Conservation (phyloP, 2,113 vertebrate genomes). For the Equus quagga region DNA sequence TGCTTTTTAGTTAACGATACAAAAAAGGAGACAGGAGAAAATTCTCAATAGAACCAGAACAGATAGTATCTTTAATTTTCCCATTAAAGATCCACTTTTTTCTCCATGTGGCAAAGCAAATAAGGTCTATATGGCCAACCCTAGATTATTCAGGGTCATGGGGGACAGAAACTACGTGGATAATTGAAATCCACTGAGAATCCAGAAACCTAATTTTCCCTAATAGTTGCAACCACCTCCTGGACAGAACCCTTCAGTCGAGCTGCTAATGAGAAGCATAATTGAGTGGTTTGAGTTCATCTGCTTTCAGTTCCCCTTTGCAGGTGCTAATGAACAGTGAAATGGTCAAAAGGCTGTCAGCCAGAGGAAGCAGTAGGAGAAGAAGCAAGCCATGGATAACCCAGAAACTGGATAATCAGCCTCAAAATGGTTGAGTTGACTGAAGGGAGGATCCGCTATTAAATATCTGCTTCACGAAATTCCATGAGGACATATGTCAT, state of each 20-base stretch:
- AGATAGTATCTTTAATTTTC: conserved; percentile 49
- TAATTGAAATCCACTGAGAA: conserved; percentile 68
- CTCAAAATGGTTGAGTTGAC: conserved; percentile 51
- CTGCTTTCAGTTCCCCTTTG: conserved; percentile 65
- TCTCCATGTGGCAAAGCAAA: conserved; percentile 34
- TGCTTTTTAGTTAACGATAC: conserved; percentile 39
- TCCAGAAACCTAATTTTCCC: conserved; percentile 63
- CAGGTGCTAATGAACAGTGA: conserved; percentile 68
- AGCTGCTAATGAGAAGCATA: conserved; percentile 55
- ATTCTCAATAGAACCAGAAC: conserved; percentile 1
- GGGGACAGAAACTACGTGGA: conserved; percentile 4
- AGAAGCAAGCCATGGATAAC: conserved; percentile 24
- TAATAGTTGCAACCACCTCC: conserved; percentile 34
- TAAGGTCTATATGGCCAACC: conserved; percentile 1
- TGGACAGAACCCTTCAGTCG: conserved; percentile 47
- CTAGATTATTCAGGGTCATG: conserved; percentile 31
- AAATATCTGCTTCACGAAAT: conserved; percentile 36
- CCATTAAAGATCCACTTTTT: conserved; percentile 5
- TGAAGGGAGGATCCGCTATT: background rate
- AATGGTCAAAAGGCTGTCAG: conserved; percentile 49
- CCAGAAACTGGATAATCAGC: conserved; percentile 28
- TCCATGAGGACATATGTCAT: conserved; percentile 6
- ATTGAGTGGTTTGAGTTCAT: conserved; percentile 65
- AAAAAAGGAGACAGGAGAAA: background rate
- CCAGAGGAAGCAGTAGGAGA: conserved; percentile 43